Evolutionary conservation across 2,113 vertebrate genomes (phyloP), one percentile per base, ranked within the genome.

Genomic region (Gambusia holbrooki): DNA sequence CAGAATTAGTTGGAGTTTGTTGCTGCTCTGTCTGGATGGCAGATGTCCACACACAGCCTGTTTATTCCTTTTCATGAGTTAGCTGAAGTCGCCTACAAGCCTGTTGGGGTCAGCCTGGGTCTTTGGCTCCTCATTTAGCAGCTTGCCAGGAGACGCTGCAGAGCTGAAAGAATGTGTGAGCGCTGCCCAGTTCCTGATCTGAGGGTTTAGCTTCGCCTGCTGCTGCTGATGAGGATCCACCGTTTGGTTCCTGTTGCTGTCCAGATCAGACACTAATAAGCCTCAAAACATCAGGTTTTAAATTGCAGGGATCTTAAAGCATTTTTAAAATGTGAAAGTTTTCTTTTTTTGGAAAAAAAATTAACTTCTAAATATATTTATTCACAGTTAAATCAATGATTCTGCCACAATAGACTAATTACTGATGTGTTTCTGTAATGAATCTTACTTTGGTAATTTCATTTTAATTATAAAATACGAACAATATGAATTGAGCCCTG

Each of bases 91-190:
- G 35, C 35, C 77, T 77, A 66, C 54, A 61, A 67, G 84, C 69
- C 62, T 22, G 75, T 73, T 48, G 76, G 82, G 90, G 89, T 91
- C 89, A 92, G 83, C 51, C 79, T 77, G 73, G 84, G 84, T 89
- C 87, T 81, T 1, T 27, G 69, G 67, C 77, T 87, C 83, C 83
- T 92, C 91, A 88, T 89, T 90, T 86, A 87, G 84, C 86, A 84
- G 84, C 76, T 86, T 86, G 84, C 90, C 86, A 87, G 87, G 89
- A 92, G 88, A 91, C 74, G 80, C 77, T 90, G 82, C 78, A 67
- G 70, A 79, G 84, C 80, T 84, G 69, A 80, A 90, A 92, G 84
- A 92, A 92, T 93, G 90, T 91, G 86, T 90, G 86, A 92, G 88
- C 86, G 72, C 87, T 84, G 80, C 84, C 86, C 81, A 83, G 82